Conservation (phyloP, 2,888 invertebrate genomes). For the Perizoma flavofasciatum region DNA sequence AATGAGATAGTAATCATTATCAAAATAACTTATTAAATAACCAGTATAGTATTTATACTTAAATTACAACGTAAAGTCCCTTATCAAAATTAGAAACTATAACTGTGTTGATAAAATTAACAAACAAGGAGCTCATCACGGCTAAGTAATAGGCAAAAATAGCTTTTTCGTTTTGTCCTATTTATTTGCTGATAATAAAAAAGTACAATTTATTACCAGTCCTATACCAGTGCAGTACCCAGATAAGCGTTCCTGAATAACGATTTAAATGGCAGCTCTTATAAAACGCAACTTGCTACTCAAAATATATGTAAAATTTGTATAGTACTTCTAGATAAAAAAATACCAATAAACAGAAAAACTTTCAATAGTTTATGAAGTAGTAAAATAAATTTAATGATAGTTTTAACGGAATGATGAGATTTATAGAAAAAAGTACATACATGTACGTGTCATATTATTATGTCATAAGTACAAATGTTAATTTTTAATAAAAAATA, state of each 20-base stretch:
- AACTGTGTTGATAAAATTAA: conserved; percentile 24
- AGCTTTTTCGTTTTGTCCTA: conserved; percentile 18
- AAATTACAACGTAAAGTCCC: conserved; percentile 3
- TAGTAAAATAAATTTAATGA: no score
- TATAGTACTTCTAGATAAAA: no score
- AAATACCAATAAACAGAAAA: no score
- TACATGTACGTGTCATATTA: no score
- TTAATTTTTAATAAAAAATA: conserved; percentile 5
- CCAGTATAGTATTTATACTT: conserved; percentile 1
- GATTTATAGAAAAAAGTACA: not conserved
- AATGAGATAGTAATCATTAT: conserved; percentile 17
- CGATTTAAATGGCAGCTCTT: no score
- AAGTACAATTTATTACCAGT: not conserved
- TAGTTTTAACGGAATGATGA: conserved; percentile 10
- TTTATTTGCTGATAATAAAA: conserved; percentile 10
- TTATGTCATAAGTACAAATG: no score
- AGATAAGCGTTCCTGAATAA: not conserved
- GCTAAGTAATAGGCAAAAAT: conserved; percentile 12
- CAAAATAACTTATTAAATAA: conserved; percentile 14
- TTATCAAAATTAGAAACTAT: not conserved
- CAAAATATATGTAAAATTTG: no score
- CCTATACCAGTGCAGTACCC: not conserved
- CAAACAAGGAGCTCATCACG: conserved; percentile 7
- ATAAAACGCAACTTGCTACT: no score
- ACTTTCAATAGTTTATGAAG: no score